Evolutionary conservation across 2,888 invertebrate genomes (phyloP).

Genomic region (Amblyjoppa fuscipennis): DNA sequence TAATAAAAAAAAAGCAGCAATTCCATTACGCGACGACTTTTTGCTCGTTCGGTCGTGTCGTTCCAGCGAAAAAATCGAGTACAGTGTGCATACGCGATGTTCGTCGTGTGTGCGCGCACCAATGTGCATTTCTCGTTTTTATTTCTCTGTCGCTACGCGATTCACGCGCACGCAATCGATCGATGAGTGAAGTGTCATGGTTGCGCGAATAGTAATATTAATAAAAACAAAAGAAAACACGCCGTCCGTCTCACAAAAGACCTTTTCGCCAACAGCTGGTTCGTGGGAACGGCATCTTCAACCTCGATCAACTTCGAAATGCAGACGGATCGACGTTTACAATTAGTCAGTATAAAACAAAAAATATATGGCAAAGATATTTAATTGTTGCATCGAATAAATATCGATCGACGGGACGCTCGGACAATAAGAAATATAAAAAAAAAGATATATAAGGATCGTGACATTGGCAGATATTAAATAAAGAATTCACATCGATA

Average conservation of each 20-base stretch:
- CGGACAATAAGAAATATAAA: not conserved
- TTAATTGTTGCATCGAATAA: constrained; percentile 21
- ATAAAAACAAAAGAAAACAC: constrained; percentile 23
- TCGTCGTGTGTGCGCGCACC: constrained; percentile 31
- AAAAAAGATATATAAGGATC: constrained; percentile 11
- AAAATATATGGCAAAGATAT: constrained; percentile 7
- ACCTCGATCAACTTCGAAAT: constrained; percentile 23
- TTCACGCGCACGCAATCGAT: constrained; percentile 13
- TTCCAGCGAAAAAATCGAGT: constrained; percentile 5
- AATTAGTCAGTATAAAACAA: not conserved
- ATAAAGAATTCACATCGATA: constrained; percentile 37
- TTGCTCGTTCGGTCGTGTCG: not conserved
- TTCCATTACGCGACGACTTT: not conserved
- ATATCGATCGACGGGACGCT: constrained; percentile 15
- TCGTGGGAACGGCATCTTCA: not conserved
- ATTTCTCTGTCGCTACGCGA: constrained; percentile 11
- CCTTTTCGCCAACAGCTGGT: not conserved
- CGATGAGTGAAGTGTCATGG: constrained; percentile 46
- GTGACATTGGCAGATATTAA: constrained; percentile 35
- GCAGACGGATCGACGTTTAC: constrained; percentile 1
- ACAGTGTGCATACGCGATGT: not conserved
- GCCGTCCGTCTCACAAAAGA: not conserved
- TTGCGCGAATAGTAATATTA: constrained; percentile 35
- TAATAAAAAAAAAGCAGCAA: constrained; percentile 1
- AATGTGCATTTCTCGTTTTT: constrained; percentile 43